Evolutionary conservation across 1,140 invertebrate species (phyloP), one percentile per base, ranked within the genome.

Genomic region (Heliothis virescens): DNA sequence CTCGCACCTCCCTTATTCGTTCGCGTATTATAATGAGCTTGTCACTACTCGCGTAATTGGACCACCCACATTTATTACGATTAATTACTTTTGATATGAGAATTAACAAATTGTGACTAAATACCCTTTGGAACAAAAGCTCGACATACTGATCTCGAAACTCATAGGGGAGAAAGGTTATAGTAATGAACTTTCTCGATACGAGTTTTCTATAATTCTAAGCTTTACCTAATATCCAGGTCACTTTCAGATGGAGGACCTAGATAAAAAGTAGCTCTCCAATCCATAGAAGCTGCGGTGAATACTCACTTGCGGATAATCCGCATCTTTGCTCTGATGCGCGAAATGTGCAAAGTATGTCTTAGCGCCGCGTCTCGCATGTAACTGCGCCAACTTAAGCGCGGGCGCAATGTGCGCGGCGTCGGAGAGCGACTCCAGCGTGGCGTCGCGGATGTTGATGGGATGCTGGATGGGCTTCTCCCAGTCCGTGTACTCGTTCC

Each of bases 401-500:
- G 97, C 95, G 0, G 97, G 97, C 1, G 97, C 96, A 3, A 97
- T 96, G 82, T 97, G 96, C 89, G 97, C 96, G 0, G 97, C 98
- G 90, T 99, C 98, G 87, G 97, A 97, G 1, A 99, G 94, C 3
- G 98, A 96, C 85, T 98, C 98, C 92, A 99, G 96, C 0, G 98
- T 98, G 15, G 97, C 97, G 90, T 99, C 98, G 11, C 98, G 93
- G 62, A 95, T 95, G 90, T 97, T 97, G 87, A 98, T 97, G 0
- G 98, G 97, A 89, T 98, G 97, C 72, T 97, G 96, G 34, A 97
- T 98, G 4, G 97, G 97, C 85, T 98, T 97, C 89, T 97, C 97
- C 98, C 98, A 98, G 92, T 98, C 98, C 48, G 98, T 98, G 94
- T 99, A 99, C 91, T 99, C 98, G 95, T 99, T 98, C 41, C 97